Evolutionary conservation across 2,113 vertebrate genomes (phyloP).

Genomic region (Acinonyx jubatus): DNA sequence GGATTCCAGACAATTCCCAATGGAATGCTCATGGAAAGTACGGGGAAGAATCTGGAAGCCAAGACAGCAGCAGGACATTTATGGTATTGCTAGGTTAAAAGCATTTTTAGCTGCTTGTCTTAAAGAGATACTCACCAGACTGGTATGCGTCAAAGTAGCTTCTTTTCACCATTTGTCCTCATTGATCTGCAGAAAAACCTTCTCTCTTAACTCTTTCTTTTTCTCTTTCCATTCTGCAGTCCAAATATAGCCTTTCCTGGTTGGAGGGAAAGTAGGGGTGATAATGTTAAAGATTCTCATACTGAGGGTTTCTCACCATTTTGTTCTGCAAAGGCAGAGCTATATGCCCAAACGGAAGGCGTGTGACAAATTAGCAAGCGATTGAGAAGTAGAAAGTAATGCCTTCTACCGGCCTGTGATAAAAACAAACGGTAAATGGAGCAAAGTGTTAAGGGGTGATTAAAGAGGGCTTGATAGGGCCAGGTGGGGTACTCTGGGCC

Average conservation of each 20-base stretch:
- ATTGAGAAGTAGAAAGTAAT: not conserved
- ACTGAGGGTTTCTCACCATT: not conserved
- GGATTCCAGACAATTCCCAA: slow-evolving; percentile 82
- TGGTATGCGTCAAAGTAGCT: slow-evolving; percentile 69
- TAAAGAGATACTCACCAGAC: slow-evolving; percentile 77
- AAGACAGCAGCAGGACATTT: slow-evolving; percentile 84
- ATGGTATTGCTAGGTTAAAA: slow-evolving; percentile 83
- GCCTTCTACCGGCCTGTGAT: slow-evolving; percentile 17
- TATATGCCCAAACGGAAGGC: not conserved
- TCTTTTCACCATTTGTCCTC: slow-evolving; percentile 58
- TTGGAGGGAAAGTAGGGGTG: not conserved
- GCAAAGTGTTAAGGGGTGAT: not conserved
- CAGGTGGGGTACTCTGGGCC: not conserved
- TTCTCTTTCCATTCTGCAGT: slow-evolving; percentile 53
- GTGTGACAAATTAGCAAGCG: not conserved
- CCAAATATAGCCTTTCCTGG: not conserved
- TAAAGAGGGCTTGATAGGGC: not conserved
- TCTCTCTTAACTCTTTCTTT: not conserved
- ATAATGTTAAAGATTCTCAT: not conserved
- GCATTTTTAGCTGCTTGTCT: slow-evolving; percentile 81
- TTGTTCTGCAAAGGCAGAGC: not conserved
- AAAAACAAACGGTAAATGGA: not conserved
- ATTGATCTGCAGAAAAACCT: slow-evolving; percentile 44
- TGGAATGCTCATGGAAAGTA: slow-evolving; percentile 85
- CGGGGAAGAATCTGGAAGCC: slow-evolving; percentile 80